phyloP scores from a whole-genome alignment of 2,113 vertebrate species.

The Dipodomys stephensi region DNA sequence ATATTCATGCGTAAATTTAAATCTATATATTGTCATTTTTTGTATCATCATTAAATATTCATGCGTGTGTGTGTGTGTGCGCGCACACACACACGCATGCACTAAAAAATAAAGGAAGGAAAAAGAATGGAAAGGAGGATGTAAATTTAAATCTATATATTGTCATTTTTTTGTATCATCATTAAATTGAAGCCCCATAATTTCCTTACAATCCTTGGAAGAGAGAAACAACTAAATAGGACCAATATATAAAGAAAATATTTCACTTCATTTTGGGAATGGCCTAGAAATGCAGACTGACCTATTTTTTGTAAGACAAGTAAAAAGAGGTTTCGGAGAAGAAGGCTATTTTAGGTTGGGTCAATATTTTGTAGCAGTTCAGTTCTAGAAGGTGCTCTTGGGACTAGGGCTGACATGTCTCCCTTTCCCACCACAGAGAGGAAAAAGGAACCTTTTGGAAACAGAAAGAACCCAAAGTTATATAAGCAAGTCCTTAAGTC shows the following conservation, averaged over 20 bases:
- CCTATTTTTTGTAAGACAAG: constrained; percentile 9
- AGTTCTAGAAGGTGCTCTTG: background rate
- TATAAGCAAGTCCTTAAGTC: background rate
- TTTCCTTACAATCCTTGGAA: background rate
- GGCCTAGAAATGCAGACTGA: background rate
- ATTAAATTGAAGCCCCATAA: background rate
- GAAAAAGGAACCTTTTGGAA: background rate
- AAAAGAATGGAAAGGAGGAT: too few species aligned
- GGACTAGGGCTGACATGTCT: background rate
- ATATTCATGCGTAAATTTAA: too few species aligned
- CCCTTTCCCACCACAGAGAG: background rate
- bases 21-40: too few species aligned
- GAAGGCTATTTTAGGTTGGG: background rate
- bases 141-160: too few species aligned
- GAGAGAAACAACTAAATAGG: background rate
- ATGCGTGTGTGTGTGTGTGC: too few species aligned
- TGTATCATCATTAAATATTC: too few species aligned
- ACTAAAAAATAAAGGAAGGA: too few species aligned
- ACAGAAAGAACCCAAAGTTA: background rate
- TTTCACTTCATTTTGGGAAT: background rate
- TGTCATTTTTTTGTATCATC: too few species aligned
- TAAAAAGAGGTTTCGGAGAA: background rate
- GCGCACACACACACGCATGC: too few species aligned
- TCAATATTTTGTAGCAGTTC: background rate
- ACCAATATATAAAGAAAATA: background rate